These are phyloP conservation scores for Smittia aterrima DNA, from an alignment of 2,888 invertebrate species.

Conservation along the genomic window DNA sequence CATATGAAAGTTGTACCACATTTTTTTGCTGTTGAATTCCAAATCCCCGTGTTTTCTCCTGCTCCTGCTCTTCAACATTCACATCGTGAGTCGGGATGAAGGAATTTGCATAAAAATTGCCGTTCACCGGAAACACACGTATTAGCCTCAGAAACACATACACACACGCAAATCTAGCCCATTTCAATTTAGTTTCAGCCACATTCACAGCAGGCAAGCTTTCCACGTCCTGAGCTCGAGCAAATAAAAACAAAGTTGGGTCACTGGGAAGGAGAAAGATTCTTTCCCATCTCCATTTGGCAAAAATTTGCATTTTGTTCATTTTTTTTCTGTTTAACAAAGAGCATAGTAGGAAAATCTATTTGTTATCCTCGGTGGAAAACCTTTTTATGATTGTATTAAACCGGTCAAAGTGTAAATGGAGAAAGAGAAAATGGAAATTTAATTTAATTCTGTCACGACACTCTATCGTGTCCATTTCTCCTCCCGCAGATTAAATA, in stretches of 20 bases:
- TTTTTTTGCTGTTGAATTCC: background rate
- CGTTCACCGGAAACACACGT: background rate
- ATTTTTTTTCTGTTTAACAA: background rate
- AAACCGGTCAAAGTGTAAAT: background rate
- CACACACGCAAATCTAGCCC: too few species aligned
- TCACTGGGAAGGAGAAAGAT: background rate
- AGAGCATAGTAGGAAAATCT: background rate
- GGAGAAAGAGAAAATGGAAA: background rate
- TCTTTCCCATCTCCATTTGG: background rate
- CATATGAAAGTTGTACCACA: slow-evolving; percentile 11
- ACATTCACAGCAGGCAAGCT: too few species aligned
- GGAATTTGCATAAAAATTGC: slow-evolving; percentile 36
- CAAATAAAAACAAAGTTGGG: background rate
- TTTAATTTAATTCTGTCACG: slow-evolving; percentile 31
- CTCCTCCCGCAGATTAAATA: too few species aligned
- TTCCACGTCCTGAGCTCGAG: background rate
- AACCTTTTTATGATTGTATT: background rate
- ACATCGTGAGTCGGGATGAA: background rate
- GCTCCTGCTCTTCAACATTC: background rate
- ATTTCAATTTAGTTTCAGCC: too few species aligned
- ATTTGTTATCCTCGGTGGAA: background rate
- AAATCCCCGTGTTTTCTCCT: background rate
- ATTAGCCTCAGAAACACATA: background rate
- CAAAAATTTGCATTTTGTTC: background rate
- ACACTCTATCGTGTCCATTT: background rate